Percentiles rank a stretch among this genome's conserved stretches.
These are phyloP conservation scores for Acanthosepion lycidas DNA, from an alignment of 2,888 invertebrate genomes.

Conservation along the genomic window DNA sequence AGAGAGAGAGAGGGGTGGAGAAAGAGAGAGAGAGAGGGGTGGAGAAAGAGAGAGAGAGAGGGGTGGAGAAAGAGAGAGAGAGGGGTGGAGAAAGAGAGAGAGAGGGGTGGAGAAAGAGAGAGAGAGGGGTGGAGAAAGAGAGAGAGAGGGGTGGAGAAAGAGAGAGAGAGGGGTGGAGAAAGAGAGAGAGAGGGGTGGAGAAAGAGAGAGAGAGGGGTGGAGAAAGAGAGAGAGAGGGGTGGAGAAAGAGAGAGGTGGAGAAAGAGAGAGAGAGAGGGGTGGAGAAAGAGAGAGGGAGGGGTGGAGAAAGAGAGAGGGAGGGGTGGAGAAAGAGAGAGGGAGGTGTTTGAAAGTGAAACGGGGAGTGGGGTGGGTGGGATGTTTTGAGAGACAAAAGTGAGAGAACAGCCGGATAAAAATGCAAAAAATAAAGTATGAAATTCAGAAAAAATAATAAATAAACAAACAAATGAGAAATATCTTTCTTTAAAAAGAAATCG, in stretches of 20 bases:
- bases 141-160: neutral
- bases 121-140: neutral
- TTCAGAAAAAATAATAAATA: too few relatives aligned
- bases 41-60: neutral
- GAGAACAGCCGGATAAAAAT: neutral
- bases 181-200: neutral
- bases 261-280: too few relatives aligned
- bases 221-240: neutral
- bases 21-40: neutral
- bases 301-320: too few relatives aligned
- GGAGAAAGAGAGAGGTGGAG: too few relatives aligned
- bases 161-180: neutral
- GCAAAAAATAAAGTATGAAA: too few relatives aligned
- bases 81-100: too few relatives aligned
- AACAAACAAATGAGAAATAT: too few relatives aligned
- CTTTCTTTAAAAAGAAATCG: too few relatives aligned
- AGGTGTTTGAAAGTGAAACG: neutral
- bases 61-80: too few relatives aligned
- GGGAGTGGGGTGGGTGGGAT: neutral
- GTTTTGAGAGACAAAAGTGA: neutral
- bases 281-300: neutral
- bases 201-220: neutral
- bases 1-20: neutral
- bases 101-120: neutral
- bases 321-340: neutral